Percentiles rank a stretch among this genome's conserved stretches.
Evolutionary conservation across 2,113 vertebrate species (phyloP).

Genomic region (Ptilorrhoa leucosticta): DNA sequence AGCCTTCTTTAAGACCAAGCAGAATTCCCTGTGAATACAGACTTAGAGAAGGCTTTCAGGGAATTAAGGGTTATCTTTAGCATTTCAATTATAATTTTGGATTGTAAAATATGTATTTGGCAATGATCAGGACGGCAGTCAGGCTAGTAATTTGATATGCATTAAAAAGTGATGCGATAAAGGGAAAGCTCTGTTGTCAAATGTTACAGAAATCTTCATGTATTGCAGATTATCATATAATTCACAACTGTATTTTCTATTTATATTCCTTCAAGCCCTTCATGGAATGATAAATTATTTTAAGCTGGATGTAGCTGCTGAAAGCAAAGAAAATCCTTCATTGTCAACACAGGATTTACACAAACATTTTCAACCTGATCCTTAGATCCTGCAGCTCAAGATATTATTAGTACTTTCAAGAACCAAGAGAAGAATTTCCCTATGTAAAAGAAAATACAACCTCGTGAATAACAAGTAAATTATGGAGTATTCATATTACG

Average conservation of each 20-base stretch:
- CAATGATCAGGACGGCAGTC: background rate
- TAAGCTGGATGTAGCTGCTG: background rate
- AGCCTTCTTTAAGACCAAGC: background rate
- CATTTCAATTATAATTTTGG: background rate
- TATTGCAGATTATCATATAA: background rate
- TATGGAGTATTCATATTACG: background rate
- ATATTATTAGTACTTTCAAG: background rate
- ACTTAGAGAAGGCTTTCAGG: background rate
- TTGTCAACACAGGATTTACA: background rate
- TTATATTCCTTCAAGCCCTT: background rate
- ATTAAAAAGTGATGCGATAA: background rate
- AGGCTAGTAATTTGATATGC: background rate
- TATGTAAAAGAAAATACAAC: background rate
- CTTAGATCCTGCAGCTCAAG: background rate
- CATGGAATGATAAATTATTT: background rate
- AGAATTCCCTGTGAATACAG: background rate
- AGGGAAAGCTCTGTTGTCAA: background rate
- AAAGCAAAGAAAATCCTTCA: conserved; percentile 12
- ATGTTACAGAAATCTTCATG: background rate
- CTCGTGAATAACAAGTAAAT: background rate
- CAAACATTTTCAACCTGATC: background rate
- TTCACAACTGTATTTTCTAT: background rate
- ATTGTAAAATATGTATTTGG: background rate
- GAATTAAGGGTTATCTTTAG: background rate
- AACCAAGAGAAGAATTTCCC: background rate